These are phyloP conservation scores for Dendrolimus houi DNA, from an alignment of 2,888 invertebrate species.

Conservation along the genomic window DNA sequence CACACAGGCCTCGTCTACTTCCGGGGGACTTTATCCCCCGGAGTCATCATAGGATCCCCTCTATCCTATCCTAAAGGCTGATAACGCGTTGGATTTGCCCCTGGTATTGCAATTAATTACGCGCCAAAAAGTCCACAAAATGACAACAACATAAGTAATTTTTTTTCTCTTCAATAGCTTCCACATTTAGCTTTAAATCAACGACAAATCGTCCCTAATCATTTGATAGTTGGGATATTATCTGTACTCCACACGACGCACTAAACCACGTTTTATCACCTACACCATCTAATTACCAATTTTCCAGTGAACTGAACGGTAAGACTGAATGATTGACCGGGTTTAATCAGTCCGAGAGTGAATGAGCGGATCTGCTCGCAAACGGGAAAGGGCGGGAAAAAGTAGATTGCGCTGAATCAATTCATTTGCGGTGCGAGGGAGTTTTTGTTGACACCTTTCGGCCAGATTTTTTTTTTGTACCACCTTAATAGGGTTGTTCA, in stretches of 20 bases:
- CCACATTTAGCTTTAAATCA: too few species aligned
- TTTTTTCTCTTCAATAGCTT: too few species aligned
- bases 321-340: slow-evolving; percentile 69
- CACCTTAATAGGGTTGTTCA: slow-evolving; percentile 7
- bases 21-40: too few species aligned
- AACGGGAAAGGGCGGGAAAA: slow-evolving; percentile 40
- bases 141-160: too few species aligned
- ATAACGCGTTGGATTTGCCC: too few species aligned
- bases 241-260: slow-evolving; percentile 15
- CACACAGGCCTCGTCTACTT: too few species aligned
- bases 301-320: slow-evolving; percentile 70
- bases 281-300: slow-evolving; percentile 66
- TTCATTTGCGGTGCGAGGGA: slow-evolving; percentile 51
- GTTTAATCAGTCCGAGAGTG: slow-evolving; percentile 58
- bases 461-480: slow-evolving; percentile 31
- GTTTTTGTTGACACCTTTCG: slow-evolving; percentile 56
- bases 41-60: too few species aligned
- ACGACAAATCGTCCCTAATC: neutral
- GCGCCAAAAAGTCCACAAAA: too few species aligned
- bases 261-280: slow-evolving; percentile 51
- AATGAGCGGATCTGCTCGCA: slow-evolving; percentile 38
- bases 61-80: too few species aligned
- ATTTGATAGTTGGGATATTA: neutral
- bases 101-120: too few species aligned
- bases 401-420: slow-evolving; percentile 65